phyloP scores from a whole-genome alignment of 2,113 vertebrate genomes.

The Balaenoptera acutorostrata region DNA sequence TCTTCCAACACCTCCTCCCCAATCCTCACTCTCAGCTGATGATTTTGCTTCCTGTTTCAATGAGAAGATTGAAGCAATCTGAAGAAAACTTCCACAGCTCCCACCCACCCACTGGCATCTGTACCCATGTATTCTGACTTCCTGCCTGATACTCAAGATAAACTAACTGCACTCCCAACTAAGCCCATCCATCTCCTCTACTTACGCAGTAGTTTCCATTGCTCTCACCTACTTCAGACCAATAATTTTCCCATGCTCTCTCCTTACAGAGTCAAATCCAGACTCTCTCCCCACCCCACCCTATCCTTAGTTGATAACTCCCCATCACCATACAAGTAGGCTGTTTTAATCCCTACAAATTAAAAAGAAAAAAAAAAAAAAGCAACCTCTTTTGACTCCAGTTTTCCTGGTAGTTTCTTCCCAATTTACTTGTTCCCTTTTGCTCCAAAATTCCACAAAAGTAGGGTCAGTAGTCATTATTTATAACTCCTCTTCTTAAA shows the following conservation, averaged over 20 bases:
- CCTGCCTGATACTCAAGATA: not conserved
- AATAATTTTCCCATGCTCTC: not conserved
- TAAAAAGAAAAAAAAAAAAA: not conserved
- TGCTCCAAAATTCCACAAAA: not conserved
- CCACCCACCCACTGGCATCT: not conserved
- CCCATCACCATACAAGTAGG: not conserved
- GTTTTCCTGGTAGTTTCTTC: not conserved
- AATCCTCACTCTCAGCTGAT: not conserved
- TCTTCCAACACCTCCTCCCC: constrained; percentile 5
- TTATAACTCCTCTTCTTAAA: not conserved
- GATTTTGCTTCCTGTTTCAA: not conserved
- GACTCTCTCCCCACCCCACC: too few species aligned
- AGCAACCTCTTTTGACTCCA: not conserved
- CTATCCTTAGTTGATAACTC: not conserved
- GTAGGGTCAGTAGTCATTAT: not conserved
- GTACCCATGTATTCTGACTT: not conserved
- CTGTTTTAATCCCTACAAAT: not conserved
- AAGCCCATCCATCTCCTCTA: not conserved
- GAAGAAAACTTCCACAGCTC: not conserved
- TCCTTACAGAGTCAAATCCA: too few species aligned
- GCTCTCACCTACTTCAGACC: not conserved
- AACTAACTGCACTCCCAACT: not conserved
- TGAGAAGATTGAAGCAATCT: not conserved
- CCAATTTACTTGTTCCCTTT: not conserved
- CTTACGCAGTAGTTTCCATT: not conserved